Conservation (phyloP, 2,797 vertebrate species). For the Eupleurogrammus muticus region DNA sequence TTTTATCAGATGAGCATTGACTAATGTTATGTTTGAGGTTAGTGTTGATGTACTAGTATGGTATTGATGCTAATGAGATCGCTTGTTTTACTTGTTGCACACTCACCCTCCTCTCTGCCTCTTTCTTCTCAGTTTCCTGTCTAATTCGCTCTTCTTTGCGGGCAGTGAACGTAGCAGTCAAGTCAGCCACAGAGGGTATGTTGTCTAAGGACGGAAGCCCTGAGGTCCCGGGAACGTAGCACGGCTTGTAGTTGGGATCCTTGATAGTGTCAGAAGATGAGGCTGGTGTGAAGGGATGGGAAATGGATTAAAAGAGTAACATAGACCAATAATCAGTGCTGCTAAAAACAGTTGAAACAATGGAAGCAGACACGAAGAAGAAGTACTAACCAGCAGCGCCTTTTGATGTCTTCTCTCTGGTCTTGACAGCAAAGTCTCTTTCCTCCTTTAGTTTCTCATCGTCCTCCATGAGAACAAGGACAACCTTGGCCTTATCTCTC, state of each 20-base stretch:
- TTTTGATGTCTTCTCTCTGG: slow-evolving; percentile 97
- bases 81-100: not conserved
- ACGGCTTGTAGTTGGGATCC: slow-evolving; percentile 76
- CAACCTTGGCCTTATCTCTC: slow-evolving; percentile 96
- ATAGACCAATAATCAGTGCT: not conserved
- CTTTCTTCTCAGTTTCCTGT: slow-evolving; percentile 89
- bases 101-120: slow-evolving; percentile 82
- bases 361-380: not conserved
- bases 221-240: slow-evolving; percentile 75
- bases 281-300: slow-evolving; percentile 56
- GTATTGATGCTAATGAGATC: not conserved
- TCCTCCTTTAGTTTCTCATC: slow-evolving; percentile 95
- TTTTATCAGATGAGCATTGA: not conserved
- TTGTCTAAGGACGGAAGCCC: slow-evolving; percentile 86
- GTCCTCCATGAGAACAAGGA: slow-evolving; percentile 92
- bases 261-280: slow-evolving; percentile 80
- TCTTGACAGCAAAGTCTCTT: slow-evolving; percentile 94
- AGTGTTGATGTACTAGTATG: not conserved
- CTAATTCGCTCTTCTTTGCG: slow-evolving; percentile 84
- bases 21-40: not conserved
- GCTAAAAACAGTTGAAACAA: slow-evolving; percentile 6
- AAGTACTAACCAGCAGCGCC: slow-evolving; percentile 85
- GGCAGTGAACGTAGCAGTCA: slow-evolving; percentile 79
- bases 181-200: slow-evolving; percentile 85
- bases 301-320: not conserved